Base-by-base conservation (phyloP, 2,797 vertebrate species). In the Acomys russatus region DNA sequence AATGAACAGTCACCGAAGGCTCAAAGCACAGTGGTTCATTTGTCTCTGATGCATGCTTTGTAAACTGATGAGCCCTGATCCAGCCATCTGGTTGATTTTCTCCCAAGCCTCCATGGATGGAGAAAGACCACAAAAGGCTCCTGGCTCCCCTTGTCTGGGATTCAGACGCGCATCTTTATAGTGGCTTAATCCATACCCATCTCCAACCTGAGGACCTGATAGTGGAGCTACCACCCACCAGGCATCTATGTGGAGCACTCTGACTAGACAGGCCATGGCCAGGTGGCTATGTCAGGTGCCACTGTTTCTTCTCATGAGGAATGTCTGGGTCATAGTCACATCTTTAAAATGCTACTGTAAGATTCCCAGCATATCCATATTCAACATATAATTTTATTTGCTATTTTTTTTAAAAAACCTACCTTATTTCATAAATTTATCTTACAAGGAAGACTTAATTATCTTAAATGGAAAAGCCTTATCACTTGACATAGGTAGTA, bases 391-490 rank as follows among this genome's bases (percentile, higher is more conserved):
- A 82, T 88, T 90, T 22, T 88, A 61, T 9, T 74, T 61, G 3
- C 38, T 63, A 88, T 44, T 64, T 63, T 56, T 44, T 64, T 63
- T 56, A 87, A 33, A 15, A 25, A 20, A 49, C 18, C 11, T 91
- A 33, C 44, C 86, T 95, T 88, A 80, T 80, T 44, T 78, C 23
- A 80, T 56, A 92, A 68, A 92, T n/a, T 64, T 51, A 11, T 44
- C 59, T 93, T 90, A 70, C 77, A 88, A 88, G 15, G 61, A 7
- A 95, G 7, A 1, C 23, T 92, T 74, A 33, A 70, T 93, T 93
- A 49, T 71, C 74, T 92, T 61, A 91, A 88, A 66, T 84, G 61
- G 61, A 91, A 94, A 92, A 22, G 44, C 4, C 44, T 6, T 74
- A 77, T 33, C 17, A 88, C 87, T 77, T 92, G 59, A 54, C 38